Evolutionary conservation across 1,140 invertebrate genomes (phyloP), one percentile per base, ranked within the genome.

Genomic region (Patella vulgata): DNA sequence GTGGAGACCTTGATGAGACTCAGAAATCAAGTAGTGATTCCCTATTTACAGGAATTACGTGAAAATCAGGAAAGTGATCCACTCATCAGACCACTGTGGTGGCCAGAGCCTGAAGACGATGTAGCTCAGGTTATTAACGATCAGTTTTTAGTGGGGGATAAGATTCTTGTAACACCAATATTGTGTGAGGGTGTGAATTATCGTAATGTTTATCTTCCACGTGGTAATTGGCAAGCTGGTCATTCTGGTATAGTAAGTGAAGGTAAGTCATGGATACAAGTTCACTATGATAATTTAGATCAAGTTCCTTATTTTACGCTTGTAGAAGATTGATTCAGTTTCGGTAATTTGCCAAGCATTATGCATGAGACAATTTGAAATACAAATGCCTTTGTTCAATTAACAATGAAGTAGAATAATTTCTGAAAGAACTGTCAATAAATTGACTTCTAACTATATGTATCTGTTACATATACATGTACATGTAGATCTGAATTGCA

Each of bases 1-100:
- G 87, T 88, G 62, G 87, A 87, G 56, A 87, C 85, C 59, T 91
- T 89, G 71, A 89, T 91, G 25, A 31, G 58, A n/a, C 79, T 95
- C 1, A 92, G 94, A 74, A 87, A 87, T 17, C 70, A 88, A n/a
- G 33, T 50, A 27, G 44, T 70, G 19, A 23, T 70, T 23, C 56
- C 63, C 3, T 56, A 70, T 31, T 21, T 66, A 36, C 55, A 44
- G 43, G 42, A 56, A 5, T 31, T 61, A 19, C 27, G 27, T 19
- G 63, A 59, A 55, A 30, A 54, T 14, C 9, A 33, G 31, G 28
- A 66, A n/a, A 50, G 51, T 4, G 63, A 73, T 50, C 79, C 81
- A 36, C 80, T 83, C n/a, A 90, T 96, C 23, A 85, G 94, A 1
- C 95, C 95, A 0, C 84, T 97, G 27, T 97, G 95, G 94, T 94